phyloP scores from a whole-genome alignment of 2,797 vertebrate species.

The Thalassophryne amazonica region DNA sequence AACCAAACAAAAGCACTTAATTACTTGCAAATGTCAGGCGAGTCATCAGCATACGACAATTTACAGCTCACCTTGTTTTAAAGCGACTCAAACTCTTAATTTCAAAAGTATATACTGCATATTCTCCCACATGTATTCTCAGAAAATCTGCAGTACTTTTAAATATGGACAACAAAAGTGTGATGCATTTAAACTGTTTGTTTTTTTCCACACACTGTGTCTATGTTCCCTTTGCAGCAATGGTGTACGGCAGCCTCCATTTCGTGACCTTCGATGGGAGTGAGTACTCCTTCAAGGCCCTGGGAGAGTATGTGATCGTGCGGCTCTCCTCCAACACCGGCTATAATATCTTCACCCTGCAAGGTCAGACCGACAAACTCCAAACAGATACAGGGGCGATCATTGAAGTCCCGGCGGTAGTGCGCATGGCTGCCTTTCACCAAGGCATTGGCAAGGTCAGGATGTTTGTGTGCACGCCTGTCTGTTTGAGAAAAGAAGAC shows the following conservation, averaged over 20 bases:
- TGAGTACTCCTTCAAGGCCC: slow-evolving; percentile 79
- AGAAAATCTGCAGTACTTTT: not conserved
- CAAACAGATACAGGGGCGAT: slow-evolving; percentile 46
- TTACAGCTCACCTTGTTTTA: no score
- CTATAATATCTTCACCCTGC: slow-evolving; percentile 85
- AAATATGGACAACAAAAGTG: not conserved
- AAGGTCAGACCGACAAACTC: slow-evolving; percentile 73
- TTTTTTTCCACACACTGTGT: no score
- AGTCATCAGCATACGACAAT: no score
- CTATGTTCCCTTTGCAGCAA: slow-evolving; percentile 51
- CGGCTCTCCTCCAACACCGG: slow-evolving; percentile 79
- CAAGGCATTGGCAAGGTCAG: slow-evolving; percentile 83
- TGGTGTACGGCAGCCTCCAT: slow-evolving; percentile 81
- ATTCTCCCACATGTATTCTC: no score
- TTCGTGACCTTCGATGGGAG: slow-evolving; percentile 82
- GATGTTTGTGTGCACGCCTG: slow-evolving; percentile 2
- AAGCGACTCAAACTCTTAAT: no score
- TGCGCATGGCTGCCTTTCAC: slow-evolving; percentile 80
- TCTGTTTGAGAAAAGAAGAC: not conserved
- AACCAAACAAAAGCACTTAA: no score
- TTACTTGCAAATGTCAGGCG: no score
- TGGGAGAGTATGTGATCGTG: slow-evolving; percentile 81
- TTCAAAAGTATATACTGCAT: no score
- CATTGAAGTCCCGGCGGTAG: slow-evolving; percentile 69
- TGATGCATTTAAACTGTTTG: not conserved